Evolutionary conservation across 2,797 vertebrate species (phyloP).

Genomic region (Esox lucius): DNA sequence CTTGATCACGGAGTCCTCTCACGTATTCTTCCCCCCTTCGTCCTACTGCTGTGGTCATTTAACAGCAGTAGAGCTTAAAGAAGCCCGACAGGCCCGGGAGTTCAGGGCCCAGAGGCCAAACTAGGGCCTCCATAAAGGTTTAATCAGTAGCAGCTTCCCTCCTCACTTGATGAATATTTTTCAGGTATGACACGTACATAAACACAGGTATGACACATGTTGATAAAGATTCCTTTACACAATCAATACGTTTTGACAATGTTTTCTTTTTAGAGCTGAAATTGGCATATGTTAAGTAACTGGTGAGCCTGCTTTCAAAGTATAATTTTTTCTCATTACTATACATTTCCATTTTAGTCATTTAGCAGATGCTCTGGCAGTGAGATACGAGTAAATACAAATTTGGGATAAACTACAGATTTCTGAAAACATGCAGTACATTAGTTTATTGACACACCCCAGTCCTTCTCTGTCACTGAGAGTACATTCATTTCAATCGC

Average conservation of each 20-base stretch:
- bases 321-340: neutral
- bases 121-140: slow-evolving; percentile 73
- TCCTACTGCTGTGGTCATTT: slow-evolving; percentile 54
- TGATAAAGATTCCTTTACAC: neutral
- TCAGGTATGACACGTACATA: neutral
- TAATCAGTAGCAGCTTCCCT: slow-evolving; percentile 76
- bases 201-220: neutral
- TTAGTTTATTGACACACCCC: neutral
- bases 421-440: neutral
- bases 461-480: neutral
- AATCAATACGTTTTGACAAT: neutral
- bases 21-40: slow-evolving; percentile 79
- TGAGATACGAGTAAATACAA: no score
- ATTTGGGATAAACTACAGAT: neutral
- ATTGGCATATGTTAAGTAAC: neutral
- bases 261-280: neutral
- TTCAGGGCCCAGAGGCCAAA: neutral
- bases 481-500: neutral
- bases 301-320: neutral
- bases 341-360: no score
- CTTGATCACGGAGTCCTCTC: slow-evolving; percentile 80
- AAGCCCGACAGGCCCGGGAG: slow-evolving; percentile 69
- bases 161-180: slow-evolving; percentile 11
- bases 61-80: slow-evolving; percentile 62
- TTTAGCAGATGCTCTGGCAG: neutral